These are phyloP conservation scores for Corydoras sp. DNA, from an alignment of 2,113 vertebrate genomes.

Conservation along the genomic window DNA sequence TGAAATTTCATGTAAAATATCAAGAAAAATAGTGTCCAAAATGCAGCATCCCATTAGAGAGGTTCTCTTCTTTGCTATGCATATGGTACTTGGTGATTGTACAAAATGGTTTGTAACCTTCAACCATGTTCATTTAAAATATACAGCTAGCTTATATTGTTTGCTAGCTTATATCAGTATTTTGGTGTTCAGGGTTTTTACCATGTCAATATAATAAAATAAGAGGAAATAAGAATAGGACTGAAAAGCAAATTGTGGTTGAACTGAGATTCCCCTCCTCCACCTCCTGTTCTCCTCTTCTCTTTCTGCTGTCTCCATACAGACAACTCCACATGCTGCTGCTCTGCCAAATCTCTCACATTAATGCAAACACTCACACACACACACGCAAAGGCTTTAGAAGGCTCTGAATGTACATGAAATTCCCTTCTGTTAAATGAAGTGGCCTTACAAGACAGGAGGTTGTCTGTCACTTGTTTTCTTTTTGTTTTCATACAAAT, in stretches of 20 bases:
- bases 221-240: background rate
- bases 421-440: slow-evolving; percentile 30
- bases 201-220: background rate
- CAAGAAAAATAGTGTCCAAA: too few species aligned
- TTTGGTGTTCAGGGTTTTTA: background rate
- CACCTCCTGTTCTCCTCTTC: slow-evolving; percentile 1
- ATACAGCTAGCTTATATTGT: too few species aligned
- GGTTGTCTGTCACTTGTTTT: background rate
- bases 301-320: slow-evolving; percentile 14
- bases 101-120: too few species aligned
- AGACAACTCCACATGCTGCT: slow-evolving; percentile 2
- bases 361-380: background rate
- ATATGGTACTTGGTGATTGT: too few species aligned
- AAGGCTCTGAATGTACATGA: slow-evolving; percentile 17
- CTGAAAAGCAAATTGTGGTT: background rate
- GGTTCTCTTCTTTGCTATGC: too few species aligned
- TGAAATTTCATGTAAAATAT: too few species aligned
- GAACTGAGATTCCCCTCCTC: slow-evolving; percentile 14
- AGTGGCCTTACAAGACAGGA: slow-evolving; percentile 16
- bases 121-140: too few species aligned
- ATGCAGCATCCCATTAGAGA: too few species aligned
- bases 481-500: background rate
- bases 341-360: slow-evolving; percentile 21
- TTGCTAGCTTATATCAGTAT: too few species aligned
- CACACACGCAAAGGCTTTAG: slow-evolving; percentile 9